Base-by-base conservation (phyloP, 92 coral and sea anemone genomes). In the Heliopora coerulea region DNA sequence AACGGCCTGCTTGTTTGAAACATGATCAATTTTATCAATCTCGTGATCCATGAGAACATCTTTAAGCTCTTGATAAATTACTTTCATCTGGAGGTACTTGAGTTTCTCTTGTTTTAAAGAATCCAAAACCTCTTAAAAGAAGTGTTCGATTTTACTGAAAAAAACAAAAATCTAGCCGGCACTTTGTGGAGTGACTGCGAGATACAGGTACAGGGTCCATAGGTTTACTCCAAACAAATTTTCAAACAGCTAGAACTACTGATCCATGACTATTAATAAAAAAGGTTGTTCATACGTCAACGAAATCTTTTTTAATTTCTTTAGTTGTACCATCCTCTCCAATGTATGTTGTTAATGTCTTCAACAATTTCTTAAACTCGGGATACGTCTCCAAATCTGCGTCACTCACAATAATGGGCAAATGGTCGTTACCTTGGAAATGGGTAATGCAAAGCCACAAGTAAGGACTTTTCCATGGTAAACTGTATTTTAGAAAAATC, bases 341-440 rank as follows among this genome's bases (percentile, higher is more conserved):
- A 59, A 93, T 56, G 41, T 89, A 78, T 50, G 88, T 91, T 76
- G 91, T 78, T 62, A 93, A 39, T 8, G 82, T 72, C 26, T 60
- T 65, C 78, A 93, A 62, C 73, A 93, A 72, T 74, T 93, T 90
- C 31, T 79, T 79, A 69, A 93, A 90, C 61, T 93, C 98, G 26
- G 95, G 95, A 78, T 93, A 83, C 27, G 88, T 78, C 62, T 93
- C 86, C 11, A 93, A 79, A 77, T 93, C 90, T 3, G 77, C 73
- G 9, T 91, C 37, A 10, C 87, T 82, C 44, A 93, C 32, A 72
- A 82, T 78, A 32, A 88, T 66, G 1, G 98, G 95, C 66, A 93
- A n/a, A n/a, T n/a, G n/a, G n/a, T n/a, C n/a, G n/a, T n/a, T n/a
- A n/a, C n/a, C n/a, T n/a, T n/a, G n/a, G n/a, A n/a, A n/a, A n/a